Evolutionary conservation across 2,888 invertebrate genomes (phyloP).

Genomic region (Xestia ashworthii): DNA sequence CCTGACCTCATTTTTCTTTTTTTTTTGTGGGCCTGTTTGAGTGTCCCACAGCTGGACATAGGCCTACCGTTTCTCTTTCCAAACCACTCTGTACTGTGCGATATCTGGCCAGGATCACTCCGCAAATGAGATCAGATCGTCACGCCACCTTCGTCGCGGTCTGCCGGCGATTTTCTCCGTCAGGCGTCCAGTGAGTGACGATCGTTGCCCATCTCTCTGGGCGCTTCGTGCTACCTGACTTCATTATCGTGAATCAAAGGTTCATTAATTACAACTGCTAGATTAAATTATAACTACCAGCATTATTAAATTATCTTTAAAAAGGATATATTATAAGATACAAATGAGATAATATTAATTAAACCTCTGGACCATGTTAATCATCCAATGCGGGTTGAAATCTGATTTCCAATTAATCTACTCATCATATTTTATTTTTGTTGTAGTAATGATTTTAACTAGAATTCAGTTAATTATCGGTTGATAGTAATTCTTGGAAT

Average conservation of each 20-base stretch:
- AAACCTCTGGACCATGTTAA: constrained; percentile 32
- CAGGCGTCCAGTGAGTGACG: too few relatives aligned
- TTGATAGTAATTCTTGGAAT: background rate
- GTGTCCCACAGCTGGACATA: too few relatives aligned
- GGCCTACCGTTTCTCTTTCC: too few relatives aligned
- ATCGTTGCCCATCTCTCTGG: too few relatives aligned
- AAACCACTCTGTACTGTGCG: too few relatives aligned
- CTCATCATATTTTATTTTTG: constrained; percentile 9
- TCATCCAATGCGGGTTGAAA: constrained; percentile 37
- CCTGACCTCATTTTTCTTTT: too few relatives aligned
- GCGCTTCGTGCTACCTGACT: background rate
- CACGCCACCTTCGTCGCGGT: too few relatives aligned
- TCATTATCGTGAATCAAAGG: background rate
- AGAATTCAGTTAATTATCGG: constrained; percentile 1
- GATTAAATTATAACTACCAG: background rate
- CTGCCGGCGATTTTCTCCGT: too few relatives aligned
- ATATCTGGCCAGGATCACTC: too few relatives aligned
- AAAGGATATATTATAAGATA: background rate
- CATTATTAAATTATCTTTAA: background rate
- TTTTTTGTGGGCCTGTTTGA: too few relatives aligned
- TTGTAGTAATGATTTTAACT: constrained; percentile 22
- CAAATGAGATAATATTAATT: constrained; percentile 37
- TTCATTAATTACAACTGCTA: background rate
- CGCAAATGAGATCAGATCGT: too few relatives aligned
- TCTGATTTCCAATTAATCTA: constrained; percentile 40